These are phyloP conservation scores for Tiliacea aurago DNA, from an alignment of 2,888 invertebrate genomes.

Conservation along the genomic window DNA sequence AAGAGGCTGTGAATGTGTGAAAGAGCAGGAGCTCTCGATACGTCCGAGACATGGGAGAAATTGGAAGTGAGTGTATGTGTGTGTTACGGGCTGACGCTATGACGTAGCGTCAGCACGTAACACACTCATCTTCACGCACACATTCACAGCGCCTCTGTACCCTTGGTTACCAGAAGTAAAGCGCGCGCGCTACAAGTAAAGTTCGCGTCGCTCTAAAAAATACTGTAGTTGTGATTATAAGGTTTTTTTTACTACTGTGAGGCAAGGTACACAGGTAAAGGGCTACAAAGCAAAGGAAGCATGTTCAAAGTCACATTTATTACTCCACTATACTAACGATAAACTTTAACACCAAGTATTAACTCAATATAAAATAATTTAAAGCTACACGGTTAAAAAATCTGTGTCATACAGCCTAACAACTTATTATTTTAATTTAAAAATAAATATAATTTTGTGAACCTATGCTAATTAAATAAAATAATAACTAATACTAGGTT, in stretches of 20 bases:
- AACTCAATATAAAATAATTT: conserved; percentile 69
- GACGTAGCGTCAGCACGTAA: no score
- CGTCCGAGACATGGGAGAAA: no score
- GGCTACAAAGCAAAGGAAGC: conserved; percentile 60
- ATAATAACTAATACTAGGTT: conserved; percentile 24
- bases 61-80: no score
- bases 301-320: conserved; percentile 88
- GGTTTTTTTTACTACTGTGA: conserved; percentile 3
- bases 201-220: no score
- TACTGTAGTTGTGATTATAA: conserved; percentile 2
- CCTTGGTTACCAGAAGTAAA: no score
- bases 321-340: conserved; percentile 81
- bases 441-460: conserved; percentile 35
- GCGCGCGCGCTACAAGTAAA: no score
- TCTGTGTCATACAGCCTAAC: conserved; percentile 61
- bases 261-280: not conserved
- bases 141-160: no score
- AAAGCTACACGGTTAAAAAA: conserved; percentile 53
- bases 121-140: no score
- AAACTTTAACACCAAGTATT: conserved; percentile 68
- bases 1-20: no score
- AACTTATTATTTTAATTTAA: conserved; percentile 51
- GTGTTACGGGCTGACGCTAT: no score
- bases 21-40: no score
- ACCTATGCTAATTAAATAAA: conserved; percentile 39